phyloP scores from a whole-genome alignment of 2,797 vertebrate genomes.

The Synaphobranchus kaupii region DNA sequence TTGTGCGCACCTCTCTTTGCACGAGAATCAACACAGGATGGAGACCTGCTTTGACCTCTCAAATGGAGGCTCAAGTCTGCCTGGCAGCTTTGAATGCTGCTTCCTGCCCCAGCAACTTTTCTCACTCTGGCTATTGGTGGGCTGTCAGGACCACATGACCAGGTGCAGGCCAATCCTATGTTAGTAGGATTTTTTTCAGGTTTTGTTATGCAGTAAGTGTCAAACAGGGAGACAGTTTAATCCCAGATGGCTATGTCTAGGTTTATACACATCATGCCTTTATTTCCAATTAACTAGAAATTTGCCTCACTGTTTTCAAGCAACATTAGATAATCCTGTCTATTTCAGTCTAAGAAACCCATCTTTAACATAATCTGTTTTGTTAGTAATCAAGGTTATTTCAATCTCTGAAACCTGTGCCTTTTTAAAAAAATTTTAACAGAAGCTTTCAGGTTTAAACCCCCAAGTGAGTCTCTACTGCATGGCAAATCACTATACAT shows the following conservation, averaged over 20 bases:
- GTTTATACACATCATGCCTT: constrained; percentile 27
- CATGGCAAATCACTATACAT: neutral
- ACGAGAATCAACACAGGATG: neutral
- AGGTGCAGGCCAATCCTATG: neutral
- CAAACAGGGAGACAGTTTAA: constrained; percentile 31
- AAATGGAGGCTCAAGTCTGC: constrained; percentile 18
- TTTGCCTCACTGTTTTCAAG: constrained; percentile 21
- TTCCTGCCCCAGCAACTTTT: constrained; percentile 13
- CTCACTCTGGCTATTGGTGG: constrained; percentile 7
- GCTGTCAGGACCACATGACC: constrained; percentile 15
- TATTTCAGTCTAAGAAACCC: neutral
- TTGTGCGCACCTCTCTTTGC: neutral
- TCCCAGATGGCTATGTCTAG: constrained; percentile 32
- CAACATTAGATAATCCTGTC: constrained; percentile 19
- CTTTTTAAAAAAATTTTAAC: neutral
- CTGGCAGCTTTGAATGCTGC: constrained; percentile 25
- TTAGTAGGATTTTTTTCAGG: constrained; percentile 10
- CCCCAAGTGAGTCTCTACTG: neutral
- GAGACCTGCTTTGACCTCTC: constrained; percentile 19
- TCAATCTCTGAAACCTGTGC: neutral
- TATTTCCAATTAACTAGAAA: constrained; percentile 31
- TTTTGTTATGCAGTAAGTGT: constrained; percentile 9
- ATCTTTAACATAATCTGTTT: neutral
- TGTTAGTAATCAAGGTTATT: neutral
- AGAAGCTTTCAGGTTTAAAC: neutral